Percentiles rank a stretch among this genome's conserved stretches.
Conservation (phyloP, 2,888 invertebrate genomes). For the Anoncus sp. region DNA sequence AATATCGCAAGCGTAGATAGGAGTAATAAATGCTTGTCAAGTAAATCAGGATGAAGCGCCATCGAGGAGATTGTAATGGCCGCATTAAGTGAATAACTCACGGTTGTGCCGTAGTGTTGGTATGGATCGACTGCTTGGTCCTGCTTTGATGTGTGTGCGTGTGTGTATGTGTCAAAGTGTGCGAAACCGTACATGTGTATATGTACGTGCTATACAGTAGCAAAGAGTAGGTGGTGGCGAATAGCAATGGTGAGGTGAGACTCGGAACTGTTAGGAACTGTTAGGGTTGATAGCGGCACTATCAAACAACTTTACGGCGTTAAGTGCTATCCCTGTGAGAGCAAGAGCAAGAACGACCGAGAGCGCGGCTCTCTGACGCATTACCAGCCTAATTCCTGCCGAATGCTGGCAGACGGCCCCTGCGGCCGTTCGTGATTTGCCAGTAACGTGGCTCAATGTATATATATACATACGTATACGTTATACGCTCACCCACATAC, state of each 20-base stretch:
- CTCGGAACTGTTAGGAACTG: constrained; percentile 74
- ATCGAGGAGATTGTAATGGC: constrained; percentile 81
- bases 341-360: constrained; percentile 26
- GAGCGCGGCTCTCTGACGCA: constrained; percentile 73
- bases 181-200: not conserved
- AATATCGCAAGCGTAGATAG: constrained; percentile 78
- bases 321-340: constrained; percentile 73
- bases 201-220: not conserved
- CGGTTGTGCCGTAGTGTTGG: constrained; percentile 72
- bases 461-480: not conserved
- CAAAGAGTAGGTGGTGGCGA: constrained; percentile 37
- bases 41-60: constrained; percentile 82
- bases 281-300: constrained; percentile 78
- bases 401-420: constrained; percentile 64
- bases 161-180: constrained; percentile 46
- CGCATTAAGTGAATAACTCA: constrained; percentile 82
- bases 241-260: constrained; percentile 50
- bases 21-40: constrained; percentile 81
- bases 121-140: constrained; percentile 49
- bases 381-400: constrained; percentile 78
- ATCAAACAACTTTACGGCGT: constrained; percentile 80
- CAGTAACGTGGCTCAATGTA: constrained; percentile 26
- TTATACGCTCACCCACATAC: not conserved
- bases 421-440: constrained; percentile 51
- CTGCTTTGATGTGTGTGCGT: constrained; percentile 48